Evolutionary conservation across 37 sponge, comb jelly and placozoan genomes (phyloP).

Genomic region (Spongilla lacustris): DNA sequence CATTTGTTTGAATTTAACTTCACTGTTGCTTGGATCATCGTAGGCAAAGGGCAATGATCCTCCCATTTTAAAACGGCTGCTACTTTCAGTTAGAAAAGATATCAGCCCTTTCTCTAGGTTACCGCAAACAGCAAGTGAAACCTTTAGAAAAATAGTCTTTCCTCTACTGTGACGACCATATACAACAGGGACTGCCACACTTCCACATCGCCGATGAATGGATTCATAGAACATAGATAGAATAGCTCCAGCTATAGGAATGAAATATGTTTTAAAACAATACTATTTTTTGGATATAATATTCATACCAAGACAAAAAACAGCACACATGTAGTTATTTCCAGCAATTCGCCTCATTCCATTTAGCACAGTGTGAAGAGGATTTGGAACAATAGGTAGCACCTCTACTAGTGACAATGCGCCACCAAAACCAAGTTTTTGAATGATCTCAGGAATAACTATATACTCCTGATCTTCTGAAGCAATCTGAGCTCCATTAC

Average conservation of each 20-base stretch:
- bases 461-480: constrained; percentile 7
- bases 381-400: constrained; percentile 9
- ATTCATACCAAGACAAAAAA: constrained; percentile 14
- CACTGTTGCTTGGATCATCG: constrained; percentile 31
- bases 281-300: background rate
- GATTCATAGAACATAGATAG: constrained; percentile 15
- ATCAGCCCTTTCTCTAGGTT: constrained; percentile 11
- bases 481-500: background rate
- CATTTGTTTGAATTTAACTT: constrained; percentile 9
- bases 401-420: background rate
- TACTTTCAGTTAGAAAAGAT: constrained; percentile 6
- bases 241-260: background rate
- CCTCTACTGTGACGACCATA: constrained; percentile 21
- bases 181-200: constrained; percentile 22
- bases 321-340: background rate
- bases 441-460: background rate
- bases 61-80: background rate
- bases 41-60: constrained; percentile 14
- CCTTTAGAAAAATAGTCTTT: constrained; percentile 13
- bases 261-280: background rate
- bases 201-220: background rate
- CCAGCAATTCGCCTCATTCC: constrained; percentile 2
- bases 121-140: constrained; percentile 12
- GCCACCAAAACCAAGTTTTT: constrained; percentile 4
- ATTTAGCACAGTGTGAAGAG: background rate